Evolutionary conservation across 2,888 invertebrate genomes (phyloP).

Genomic region (Mallateleia sp.): DNA sequence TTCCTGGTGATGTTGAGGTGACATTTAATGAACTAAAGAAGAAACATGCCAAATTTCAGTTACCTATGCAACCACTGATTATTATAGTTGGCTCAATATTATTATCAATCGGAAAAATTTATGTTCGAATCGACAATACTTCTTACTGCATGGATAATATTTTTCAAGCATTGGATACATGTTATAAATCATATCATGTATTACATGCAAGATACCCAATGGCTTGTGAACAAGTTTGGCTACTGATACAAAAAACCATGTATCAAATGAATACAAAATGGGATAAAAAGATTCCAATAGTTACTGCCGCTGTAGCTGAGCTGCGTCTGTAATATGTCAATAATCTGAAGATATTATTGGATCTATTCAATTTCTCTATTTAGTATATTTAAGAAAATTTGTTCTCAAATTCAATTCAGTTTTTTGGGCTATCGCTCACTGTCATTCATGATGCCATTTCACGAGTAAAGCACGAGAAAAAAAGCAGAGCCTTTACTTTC

Average conservation of each 20-base stretch:
- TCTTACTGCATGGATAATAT: constrained; percentile 29
- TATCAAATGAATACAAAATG: constrained; percentile 39
- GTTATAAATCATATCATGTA: constrained; percentile 76
- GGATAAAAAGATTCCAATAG: constrained; percentile 30
- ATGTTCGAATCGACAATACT: constrained; percentile 38
- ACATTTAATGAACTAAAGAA: not conserved
- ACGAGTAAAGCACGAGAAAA: constrained; percentile 39
- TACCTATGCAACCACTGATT: constrained; percentile 23
- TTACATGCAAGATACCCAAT: constrained; percentile 56
- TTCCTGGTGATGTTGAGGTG: not conserved
- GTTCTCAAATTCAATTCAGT: constrained; percentile 25
- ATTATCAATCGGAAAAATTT: constrained; percentile 29
- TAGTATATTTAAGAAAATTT: constrained; percentile 31
- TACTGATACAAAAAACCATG: constrained; percentile 18
- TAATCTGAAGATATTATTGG: too few species aligned
- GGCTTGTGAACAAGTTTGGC: constrained; percentile 38
- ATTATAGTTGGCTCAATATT: constrained; percentile 20
- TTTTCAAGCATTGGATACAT: constrained; percentile 73
- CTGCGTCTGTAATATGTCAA: not conserved
- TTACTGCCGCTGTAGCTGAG: not conserved
- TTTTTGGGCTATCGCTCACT: constrained; percentile 60
- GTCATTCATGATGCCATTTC: constrained; percentile 53
- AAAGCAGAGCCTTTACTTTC: constrained; percentile 43
- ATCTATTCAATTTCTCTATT: constrained; percentile 36
- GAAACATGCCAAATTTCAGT: not conserved